Base-by-base conservation (phyloP, 1,140 invertebrate species). In the Choristoneura fumiferana region DNA sequence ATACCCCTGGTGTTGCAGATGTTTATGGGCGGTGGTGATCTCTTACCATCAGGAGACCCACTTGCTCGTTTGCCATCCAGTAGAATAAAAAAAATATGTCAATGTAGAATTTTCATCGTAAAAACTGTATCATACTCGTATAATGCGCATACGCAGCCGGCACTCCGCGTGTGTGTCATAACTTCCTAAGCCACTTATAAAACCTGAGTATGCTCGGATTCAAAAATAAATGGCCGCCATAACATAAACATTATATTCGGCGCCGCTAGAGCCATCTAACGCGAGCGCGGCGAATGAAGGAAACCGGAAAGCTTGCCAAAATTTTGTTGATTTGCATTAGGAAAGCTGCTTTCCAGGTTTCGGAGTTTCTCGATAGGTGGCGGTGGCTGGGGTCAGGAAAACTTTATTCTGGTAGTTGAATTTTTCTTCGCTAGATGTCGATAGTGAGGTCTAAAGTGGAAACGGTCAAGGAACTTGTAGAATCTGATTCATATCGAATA, bases 221-320 rank as follows among this genome's bases (percentile, higher is more conserved):
- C 75, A 84, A 84, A 86, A 86, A 86, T 84, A 86, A 81, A 83
- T 76, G 63, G 53, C 62, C 65, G 58, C 62, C 63, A 68, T 65
- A 69, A 69, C 59, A 60, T 73, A 71, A 66, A 68, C 68, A 79
- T 49, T 29, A n/a, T 2, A 38, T 33, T 56, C 12, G n/a, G 12
- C 8, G 3, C 35, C n/a, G 14, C 60, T 74, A 63, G 40, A 72
- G 76, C 73, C 79, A 82, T 80, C 83, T 86, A 60, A 43, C 18
- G 52, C 13, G 6, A 29, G 12, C 9, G 1, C 5, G 12, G 13
- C 29, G 52, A 54, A 54, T 35, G 52, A 36, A 33, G 33, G 14
- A 54, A 54, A 54, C 34, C 12, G 13, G 63, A 60, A 57, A 43
- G 40, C 39, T 33, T 57, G 67, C 71, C 71, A 73, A 67, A 54